These are phyloP conservation scores for Emmelina monodactyla DNA, from an alignment of 2,888 invertebrate genomes.

Conservation along the genomic window DNA sequence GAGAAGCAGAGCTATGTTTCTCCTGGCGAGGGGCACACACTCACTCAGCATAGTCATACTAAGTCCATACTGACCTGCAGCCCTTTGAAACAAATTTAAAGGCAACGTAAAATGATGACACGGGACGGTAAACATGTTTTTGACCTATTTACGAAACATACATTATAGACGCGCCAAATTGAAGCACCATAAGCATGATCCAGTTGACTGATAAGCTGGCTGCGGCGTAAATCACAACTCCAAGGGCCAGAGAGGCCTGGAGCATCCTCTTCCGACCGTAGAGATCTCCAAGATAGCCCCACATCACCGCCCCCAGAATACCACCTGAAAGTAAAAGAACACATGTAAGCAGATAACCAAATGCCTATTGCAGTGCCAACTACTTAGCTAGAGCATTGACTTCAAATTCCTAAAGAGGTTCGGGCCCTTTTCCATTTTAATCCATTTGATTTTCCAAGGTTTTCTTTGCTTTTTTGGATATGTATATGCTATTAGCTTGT, in stretches of 20 bases:
- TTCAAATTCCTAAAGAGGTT: no score
- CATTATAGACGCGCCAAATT: constrained; percentile 23
- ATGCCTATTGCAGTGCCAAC: no score
- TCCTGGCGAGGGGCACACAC: constrained; percentile 29
- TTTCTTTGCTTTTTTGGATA: no score
- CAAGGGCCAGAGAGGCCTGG: constrained; percentile 26
- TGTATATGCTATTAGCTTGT: no score
- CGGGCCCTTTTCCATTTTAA: no score
- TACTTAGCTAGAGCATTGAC: no score
- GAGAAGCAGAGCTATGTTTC: constrained; percentile 30
- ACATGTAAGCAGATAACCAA: no score
- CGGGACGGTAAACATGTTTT: no score
- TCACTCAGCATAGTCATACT: constrained; percentile 35
- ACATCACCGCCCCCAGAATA: constrained; percentile 30
- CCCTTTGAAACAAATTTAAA: constrained; percentile 23
- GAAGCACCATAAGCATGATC: constrained; percentile 42
- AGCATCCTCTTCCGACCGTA: constrained; percentile 36
- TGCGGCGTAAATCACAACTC: constrained; percentile 30
- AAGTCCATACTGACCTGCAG: constrained; percentile 31
- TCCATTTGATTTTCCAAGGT: no score
- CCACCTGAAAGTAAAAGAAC: constrained; percentile 10
- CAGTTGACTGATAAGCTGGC: constrained; percentile 46
- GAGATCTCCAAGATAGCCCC: constrained; percentile 46
- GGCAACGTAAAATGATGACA: background rate
- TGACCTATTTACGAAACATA: no score